These are phyloP conservation scores for Achlya flavicornis DNA, from an alignment of 2,888 invertebrate genomes.

Conservation along the genomic window DNA sequence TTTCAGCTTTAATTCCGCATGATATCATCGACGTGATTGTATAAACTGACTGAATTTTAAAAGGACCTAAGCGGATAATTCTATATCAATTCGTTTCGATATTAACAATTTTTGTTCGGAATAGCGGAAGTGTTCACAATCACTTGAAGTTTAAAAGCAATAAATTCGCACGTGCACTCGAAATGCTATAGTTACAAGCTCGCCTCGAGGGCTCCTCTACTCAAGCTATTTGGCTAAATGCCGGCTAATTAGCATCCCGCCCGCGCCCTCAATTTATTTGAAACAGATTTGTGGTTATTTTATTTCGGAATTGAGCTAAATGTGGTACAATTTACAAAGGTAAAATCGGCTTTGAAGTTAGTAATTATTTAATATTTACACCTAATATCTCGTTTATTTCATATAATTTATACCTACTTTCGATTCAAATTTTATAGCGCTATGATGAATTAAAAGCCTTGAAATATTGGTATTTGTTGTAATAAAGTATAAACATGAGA, in stretches of 20 bases:
- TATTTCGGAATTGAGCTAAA: slow-evolving; percentile 25
- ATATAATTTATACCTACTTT: no score
- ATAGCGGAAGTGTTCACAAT: slow-evolving; percentile 30
- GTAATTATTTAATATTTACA: not conserved
- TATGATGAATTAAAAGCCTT: no score
- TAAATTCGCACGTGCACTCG: slow-evolving; percentile 59
- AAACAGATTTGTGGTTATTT: slow-evolving; percentile 39
- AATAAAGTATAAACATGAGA: no score
- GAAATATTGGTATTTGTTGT: no score
- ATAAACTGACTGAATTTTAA: slow-evolving; percentile 21
- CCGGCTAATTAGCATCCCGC: slow-evolving; percentile 47
- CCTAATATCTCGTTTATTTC: no score
- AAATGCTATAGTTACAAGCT: slow-evolving; percentile 30
- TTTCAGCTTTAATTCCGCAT: slow-evolving; percentile 20
- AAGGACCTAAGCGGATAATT: slow-evolving; percentile 8
- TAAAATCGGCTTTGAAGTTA: not conserved
- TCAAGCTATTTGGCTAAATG: slow-evolving; percentile 42
- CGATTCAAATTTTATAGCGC: no score
- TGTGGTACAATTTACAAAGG: not conserved
- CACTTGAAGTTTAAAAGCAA: slow-evolving; percentile 44
- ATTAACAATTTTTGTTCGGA: slow-evolving; percentile 1
- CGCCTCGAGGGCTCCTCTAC: slow-evolving; percentile 13
- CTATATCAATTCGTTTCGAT: slow-evolving; percentile 10
- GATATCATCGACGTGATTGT: slow-evolving; percentile 23
- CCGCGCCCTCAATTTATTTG: slow-evolving; percentile 38